phyloP scores from a whole-genome alignment of 2,113 vertebrate genomes.

The Brachypteracias leptosomus region DNA sequence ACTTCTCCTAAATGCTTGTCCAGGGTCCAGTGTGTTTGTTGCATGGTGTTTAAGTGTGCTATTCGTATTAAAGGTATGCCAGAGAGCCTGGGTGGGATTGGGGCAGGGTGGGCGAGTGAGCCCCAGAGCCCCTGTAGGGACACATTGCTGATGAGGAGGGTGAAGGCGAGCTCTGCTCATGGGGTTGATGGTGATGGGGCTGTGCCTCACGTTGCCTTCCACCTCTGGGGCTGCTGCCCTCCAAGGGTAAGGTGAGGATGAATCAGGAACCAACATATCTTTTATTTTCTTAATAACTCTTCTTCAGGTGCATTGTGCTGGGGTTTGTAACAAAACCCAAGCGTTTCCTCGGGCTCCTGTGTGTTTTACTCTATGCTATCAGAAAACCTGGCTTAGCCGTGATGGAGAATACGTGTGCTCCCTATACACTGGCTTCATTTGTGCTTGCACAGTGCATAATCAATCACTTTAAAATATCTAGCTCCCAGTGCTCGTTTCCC shows the following conservation, averaged over 20 bases:
- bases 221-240: not conserved
- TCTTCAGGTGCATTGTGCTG: not conserved
- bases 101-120: fast-evolving
- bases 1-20: not conserved
- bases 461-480: slow-evolving; percentile 20
- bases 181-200: not conserved
- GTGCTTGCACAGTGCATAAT: not conserved
- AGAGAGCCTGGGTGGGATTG: not conserved
- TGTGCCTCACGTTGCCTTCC: not conserved
- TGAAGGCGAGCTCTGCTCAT: fast-evolving
- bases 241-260: not conserved
- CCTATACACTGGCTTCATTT: slow-evolving; percentile 15
- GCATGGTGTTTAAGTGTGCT: no score
- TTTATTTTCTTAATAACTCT: not conserved
- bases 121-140: not conserved
- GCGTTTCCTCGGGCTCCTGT: not conserved
- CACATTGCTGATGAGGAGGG: fast-evolving
- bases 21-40: not conserved
- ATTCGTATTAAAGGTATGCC: no score
- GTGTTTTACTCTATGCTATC: not conserved
- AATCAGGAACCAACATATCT: fast-evolving
- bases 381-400: not conserved
- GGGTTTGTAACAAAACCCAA: not conserved
- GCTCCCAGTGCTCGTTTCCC: not conserved
- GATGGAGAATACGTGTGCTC: not conserved